phyloP scores from a whole-genome alignment of 2,797 vertebrate genomes.

The Ara ararauna region DNA sequence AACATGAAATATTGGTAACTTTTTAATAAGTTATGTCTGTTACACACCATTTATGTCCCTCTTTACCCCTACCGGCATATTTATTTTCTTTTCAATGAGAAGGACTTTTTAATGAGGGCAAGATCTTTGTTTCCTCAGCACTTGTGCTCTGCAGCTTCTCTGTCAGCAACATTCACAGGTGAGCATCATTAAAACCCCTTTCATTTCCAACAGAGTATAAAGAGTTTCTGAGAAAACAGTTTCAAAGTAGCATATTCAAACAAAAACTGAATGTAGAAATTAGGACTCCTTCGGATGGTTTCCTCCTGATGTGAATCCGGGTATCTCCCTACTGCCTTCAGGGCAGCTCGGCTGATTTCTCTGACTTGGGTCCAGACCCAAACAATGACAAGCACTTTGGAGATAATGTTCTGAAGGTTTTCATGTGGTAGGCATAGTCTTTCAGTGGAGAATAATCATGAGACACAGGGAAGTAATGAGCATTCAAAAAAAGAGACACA shows the following conservation, averaged over 20 bases:
- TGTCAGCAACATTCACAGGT: not conserved
- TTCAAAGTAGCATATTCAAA: not conserved
- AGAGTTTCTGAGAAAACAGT: not conserved
- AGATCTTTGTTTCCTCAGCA: not conserved
- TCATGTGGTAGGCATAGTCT: not conserved
- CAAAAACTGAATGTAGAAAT: not conserved
- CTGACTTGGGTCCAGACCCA: not conserved
- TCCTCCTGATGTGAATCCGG: not conserved
- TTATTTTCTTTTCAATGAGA: not conserved
- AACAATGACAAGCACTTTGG: not conserved
- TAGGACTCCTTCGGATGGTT: not conserved
- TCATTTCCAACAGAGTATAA: not conserved
- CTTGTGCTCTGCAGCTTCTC: not conserved
- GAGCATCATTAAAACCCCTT: not conserved
- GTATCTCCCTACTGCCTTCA: not conserved
- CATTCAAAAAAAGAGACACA: not conserved
- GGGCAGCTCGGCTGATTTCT: not conserved
- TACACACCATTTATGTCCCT: not conserved
- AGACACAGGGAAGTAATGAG: not conserved
- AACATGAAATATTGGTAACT: not conserved
- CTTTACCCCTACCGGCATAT: not conserved
- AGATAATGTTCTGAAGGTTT: not conserved
- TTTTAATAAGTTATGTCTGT: not conserved
- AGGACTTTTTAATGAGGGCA: not conserved
- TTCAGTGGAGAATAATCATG: not conserved